Percentiles rank a stretch among this genome's conserved stretches.
Evolutionary conservation across 2,797 vertebrate genomes (phyloP).

Genomic region (Poecilia gillii): DNA sequence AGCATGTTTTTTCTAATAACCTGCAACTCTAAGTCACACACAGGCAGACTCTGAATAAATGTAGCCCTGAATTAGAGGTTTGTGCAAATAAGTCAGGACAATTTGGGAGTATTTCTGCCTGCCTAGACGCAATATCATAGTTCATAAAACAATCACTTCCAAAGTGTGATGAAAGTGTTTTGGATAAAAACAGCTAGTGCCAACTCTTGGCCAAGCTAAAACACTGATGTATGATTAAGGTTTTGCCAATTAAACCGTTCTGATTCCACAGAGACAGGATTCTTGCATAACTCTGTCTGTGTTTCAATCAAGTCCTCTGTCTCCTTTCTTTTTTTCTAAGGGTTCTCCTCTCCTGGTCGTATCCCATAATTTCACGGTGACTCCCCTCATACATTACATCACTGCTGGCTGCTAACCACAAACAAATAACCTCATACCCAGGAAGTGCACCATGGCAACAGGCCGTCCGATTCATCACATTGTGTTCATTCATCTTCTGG

Average conservation of each 20-base stretch:
- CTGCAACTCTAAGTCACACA: not conserved
- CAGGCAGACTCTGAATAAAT: not conserved
- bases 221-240: constrained; percentile 29
- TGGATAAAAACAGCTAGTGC: constrained; percentile 2
- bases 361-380: constrained; percentile 63
- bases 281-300: constrained; percentile 53
- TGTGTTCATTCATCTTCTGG: constrained; percentile 58
- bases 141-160: not conserved
- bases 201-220: constrained; percentile 11
- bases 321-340: constrained; percentile 15
- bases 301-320: constrained; percentile 20
- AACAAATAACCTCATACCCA: constrained; percentile 58
- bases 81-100: not conserved
- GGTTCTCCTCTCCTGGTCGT: constrained; percentile 7
- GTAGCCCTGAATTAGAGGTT: not conserved
- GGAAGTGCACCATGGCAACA: constrained; percentile 52
- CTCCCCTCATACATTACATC: constrained; percentile 61
- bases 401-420: constrained; percentile 60
- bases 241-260: constrained; percentile 35
- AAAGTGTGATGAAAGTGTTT: not conserved
- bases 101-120: not conserved
- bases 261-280: constrained; percentile 26
- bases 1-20: not conserved
- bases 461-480: constrained; percentile 57
- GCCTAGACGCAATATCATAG: not conserved